These are phyloP conservation scores for Psittacula cyanocephala DNA, from an alignment of 2,113 vertebrate species.

Conservation along the genomic window DNA sequence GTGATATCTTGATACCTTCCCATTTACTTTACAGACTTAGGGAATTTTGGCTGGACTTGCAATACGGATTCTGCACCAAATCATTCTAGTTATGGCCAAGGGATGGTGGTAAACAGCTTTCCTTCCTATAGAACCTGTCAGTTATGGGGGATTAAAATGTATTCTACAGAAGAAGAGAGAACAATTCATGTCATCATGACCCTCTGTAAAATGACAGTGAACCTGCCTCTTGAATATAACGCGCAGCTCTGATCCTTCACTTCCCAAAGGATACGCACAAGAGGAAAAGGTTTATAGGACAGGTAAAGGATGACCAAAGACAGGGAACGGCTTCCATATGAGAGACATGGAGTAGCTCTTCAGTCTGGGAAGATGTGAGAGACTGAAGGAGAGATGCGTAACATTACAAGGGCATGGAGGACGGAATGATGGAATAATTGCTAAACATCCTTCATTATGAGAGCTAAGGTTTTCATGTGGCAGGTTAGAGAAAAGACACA, in stretches of 20 bases:
- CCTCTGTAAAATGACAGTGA: not conserved
- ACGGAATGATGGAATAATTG: not conserved
- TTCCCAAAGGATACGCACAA: not conserved
- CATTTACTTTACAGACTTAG: not conserved
- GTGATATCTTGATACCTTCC: rapidly evolving
- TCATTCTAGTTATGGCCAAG: not conserved
- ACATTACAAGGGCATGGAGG: not conserved
- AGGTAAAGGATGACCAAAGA: not conserved
- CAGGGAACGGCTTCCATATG: not conserved
- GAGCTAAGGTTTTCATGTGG: not conserved
- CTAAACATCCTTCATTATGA: not conserved
- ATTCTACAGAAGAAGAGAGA: not conserved
- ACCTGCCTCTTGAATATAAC: not conserved
- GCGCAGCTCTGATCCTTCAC: not conserved
- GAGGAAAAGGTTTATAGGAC: not conserved
- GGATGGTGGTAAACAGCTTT: slow-evolving; percentile 17
- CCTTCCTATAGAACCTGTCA: not conserved
- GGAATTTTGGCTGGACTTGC: not conserved
- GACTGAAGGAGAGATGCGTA: not conserved
- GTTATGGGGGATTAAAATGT: not conserved
- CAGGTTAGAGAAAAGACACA: slow-evolving; percentile 10
- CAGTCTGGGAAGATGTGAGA: not conserved
- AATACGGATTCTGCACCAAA: not conserved
- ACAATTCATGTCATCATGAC: not conserved
- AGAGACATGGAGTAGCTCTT: not conserved